phyloP scores from a whole-genome alignment of 2,888 invertebrate genomes.

The Halictus ligatus region DNA sequence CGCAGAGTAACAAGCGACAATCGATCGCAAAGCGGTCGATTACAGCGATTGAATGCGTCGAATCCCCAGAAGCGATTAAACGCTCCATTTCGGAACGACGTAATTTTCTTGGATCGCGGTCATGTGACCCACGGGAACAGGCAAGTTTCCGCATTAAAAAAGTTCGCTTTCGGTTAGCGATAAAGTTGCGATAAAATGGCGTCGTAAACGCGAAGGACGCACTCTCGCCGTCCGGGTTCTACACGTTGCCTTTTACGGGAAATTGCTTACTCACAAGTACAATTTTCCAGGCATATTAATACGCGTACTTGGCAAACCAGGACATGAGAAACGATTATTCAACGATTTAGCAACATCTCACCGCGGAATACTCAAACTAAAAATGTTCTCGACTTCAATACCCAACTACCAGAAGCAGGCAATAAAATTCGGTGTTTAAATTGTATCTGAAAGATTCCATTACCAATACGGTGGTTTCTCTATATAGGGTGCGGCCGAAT shows the following conservation, averaged over 20 bases:
- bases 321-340: neutral
- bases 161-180: constrained; percentile 32
- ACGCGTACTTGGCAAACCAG: neutral
- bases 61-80: constrained; percentile 25
- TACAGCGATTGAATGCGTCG: neutral
- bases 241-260: neutral
- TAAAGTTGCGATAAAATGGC: constrained; percentile 8
- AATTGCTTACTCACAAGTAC: neutral
- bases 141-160: constrained; percentile 48
- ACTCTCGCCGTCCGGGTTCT: neutral
- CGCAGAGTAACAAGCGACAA: neutral
- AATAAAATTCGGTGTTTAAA: no score
- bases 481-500: no score
- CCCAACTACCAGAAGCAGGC: no score
- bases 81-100: neutral
- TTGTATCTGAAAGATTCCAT: no score
- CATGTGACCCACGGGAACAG: neutral
- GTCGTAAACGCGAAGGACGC: constrained; percentile 3
- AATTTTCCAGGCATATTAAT: neutral
- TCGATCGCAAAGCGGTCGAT: neutral
- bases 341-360: neutral
- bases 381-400: no score
- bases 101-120: constrained; percentile 20
- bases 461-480: no score
- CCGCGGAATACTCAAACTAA: no score